These are phyloP conservation scores for Lepus oiostolus DNA, from an alignment of 2,797 vertebrate species.

Conservation along the genomic window DNA sequence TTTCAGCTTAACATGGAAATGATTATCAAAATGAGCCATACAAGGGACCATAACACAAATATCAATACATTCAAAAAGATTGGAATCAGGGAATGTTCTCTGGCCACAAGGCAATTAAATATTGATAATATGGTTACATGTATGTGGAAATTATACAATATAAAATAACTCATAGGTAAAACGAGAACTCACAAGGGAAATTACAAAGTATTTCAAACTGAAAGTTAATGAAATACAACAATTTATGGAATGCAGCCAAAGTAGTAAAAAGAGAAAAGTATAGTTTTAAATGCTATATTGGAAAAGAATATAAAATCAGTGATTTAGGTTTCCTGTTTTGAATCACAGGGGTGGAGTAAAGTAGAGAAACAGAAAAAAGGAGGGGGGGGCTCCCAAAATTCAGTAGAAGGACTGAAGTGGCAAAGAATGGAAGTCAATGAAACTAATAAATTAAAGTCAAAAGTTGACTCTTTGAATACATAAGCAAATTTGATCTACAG, in stretches of 20 bases:
- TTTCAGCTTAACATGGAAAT: neutral
- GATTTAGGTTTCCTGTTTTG: neutral
- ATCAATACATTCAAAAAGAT: constrained; percentile 5
- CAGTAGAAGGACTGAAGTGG: neutral
- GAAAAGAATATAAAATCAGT: constrained; percentile 42
- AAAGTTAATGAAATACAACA: constrained; percentile 46
- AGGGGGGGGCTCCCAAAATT: neutral
- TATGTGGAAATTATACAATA: neutral
- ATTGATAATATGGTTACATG: neutral
- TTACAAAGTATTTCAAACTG: constrained; percentile 50
- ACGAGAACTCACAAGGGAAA: constrained; percentile 1
- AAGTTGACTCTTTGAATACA: constrained; percentile 40
- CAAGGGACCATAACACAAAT: neutral
- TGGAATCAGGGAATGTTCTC: neutral
- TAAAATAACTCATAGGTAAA: constrained; percentile 5
- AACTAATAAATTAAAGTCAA: constrained; percentile 54
- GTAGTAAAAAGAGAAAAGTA: neutral
- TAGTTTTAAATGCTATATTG: constrained; percentile 13
- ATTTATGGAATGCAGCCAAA: constrained; percentile 30
- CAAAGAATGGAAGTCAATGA: constrained; percentile 45
- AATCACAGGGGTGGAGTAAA: neutral
- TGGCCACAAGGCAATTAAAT: constrained; percentile 12
- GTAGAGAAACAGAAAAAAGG: neutral
- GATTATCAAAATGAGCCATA: constrained; percentile 32
- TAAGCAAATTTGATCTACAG: neutral